phyloP scores from a whole-genome alignment of 2,888 invertebrate species.

The Athrips mouffetella region DNA sequence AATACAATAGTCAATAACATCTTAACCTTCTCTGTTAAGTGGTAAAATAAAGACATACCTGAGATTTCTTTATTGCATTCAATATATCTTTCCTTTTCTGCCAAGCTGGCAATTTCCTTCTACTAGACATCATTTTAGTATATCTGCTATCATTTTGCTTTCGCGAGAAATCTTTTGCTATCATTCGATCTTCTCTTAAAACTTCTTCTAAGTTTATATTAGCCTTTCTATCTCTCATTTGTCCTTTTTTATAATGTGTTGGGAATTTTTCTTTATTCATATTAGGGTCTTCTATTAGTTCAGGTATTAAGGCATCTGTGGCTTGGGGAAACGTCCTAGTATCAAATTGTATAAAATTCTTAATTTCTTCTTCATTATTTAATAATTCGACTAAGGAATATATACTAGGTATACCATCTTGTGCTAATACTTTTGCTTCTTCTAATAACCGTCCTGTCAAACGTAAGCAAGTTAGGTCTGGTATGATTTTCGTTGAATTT shows the following conservation, averaged over 20 bases:
- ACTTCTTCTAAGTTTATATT: slow-evolving; percentile 73
- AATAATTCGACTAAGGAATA: slow-evolving; percentile 85
- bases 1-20: neutral
- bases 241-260: slow-evolving; percentile 82
- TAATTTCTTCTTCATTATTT: slow-evolving; percentile 83
- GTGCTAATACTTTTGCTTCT: slow-evolving; percentile 82
- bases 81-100: slow-evolving; percentile 83
- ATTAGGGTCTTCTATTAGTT: slow-evolving; percentile 63
- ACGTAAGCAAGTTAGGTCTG: slow-evolving; percentile 81
- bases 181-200: slow-evolving; percentile 78
- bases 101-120: slow-evolving; percentile 86
- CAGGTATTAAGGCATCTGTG: slow-evolving; percentile 80
- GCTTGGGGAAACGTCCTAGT: slow-evolving; percentile 70
- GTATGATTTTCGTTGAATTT: slow-evolving; percentile 76
- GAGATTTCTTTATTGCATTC: slow-evolving; percentile 79
- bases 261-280: slow-evolving; percentile 56
- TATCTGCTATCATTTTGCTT: slow-evolving; percentile 81
- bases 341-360: slow-evolving; percentile 77
- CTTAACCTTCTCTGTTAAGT: neutral
- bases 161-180: slow-evolving; percentile 80
- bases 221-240: slow-evolving; percentile 73
- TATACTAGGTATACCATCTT: slow-evolving; percentile 84
- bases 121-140: slow-evolving; percentile 79
- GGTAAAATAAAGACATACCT: slow-evolving; percentile 46
- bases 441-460: slow-evolving; percentile 81